phyloP scores from a whole-genome alignment of 2,797 vertebrate genomes.

The Enteromius argenteus region DNA sequence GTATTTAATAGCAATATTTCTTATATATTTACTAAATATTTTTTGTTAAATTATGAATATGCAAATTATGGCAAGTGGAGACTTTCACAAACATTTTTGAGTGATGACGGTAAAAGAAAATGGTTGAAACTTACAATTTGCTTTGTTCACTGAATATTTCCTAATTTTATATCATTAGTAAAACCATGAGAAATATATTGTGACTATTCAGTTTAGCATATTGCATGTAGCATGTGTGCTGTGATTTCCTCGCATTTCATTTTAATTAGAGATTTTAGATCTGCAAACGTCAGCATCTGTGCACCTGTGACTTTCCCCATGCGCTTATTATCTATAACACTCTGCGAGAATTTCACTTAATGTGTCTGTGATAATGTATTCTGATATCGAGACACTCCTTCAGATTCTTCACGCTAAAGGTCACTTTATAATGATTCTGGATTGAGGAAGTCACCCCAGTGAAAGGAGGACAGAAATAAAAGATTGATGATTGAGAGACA shows the following conservation, averaged over 20 bases:
- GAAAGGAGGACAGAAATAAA: slow-evolving; percentile 72
- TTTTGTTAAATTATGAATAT: neutral
- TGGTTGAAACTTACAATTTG: neutral
- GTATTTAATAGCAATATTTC: neutral
- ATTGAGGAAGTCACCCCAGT: slow-evolving; percentile 63
- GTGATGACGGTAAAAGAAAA: neutral
- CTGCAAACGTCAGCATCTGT: slow-evolving; percentile 37
- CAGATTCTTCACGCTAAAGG: slow-evolving; percentile 63
- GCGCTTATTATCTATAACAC: neutral
- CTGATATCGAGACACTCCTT: slow-evolving; percentile 11
- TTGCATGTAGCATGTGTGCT: neutral
- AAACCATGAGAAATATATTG: neutral
- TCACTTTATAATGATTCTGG: slow-evolving; percentile 71
- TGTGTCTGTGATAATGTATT: neutral
- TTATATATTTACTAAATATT: neutral
- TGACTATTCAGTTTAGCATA: neutral
- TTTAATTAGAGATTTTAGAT: slow-evolving; percentile 24
- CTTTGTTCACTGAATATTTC: neutral
- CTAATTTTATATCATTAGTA: neutral
- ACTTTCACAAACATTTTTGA: neutral
- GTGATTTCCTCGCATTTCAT: neutral
- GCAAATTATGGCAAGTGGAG: neutral
- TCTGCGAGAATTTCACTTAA: slow-evolving; percentile 8
- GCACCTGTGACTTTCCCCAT: slow-evolving; percentile 26
- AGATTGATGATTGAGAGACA: slow-evolving; percentile 83